A percentile compares a stretch with the other conserved stretches of the same genome.
Conservation (phyloP, 2,888 invertebrate species). For the Volucella bombylans region DNA sequence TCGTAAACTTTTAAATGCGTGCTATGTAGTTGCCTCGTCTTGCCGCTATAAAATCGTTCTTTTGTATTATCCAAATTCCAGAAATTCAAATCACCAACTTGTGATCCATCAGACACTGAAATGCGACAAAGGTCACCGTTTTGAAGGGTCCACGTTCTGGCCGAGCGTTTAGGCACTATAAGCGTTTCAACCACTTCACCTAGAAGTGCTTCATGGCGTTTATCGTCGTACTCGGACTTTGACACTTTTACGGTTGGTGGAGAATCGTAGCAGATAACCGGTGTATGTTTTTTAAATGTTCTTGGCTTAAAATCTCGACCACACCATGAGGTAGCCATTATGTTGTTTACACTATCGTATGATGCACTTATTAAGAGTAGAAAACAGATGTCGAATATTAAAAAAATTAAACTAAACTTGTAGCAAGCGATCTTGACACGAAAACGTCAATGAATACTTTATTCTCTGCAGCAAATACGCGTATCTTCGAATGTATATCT, state of each 20-base stretch:
- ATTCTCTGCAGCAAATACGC: no score
- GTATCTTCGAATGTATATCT: no score
- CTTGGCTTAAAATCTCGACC: slow-evolving; percentile 78
- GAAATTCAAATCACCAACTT: slow-evolving; percentile 83
- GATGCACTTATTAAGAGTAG: neutral
- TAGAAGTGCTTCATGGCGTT: slow-evolving; percentile 78
- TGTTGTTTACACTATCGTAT: neutral
- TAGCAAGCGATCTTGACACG: no score
- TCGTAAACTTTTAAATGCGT: slow-evolving; percentile 83
- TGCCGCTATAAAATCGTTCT: slow-evolving; percentile 83
- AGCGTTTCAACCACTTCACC: slow-evolving; percentile 79
- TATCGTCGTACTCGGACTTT: slow-evolving; percentile 79
- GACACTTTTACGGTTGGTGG: slow-evolving; percentile 79
- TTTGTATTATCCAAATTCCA: slow-evolving; percentile 83
- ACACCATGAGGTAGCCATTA: slow-evolving; percentile 78
- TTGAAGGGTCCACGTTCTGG: slow-evolving; percentile 82
- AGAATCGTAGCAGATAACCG: slow-evolving; percentile 81
- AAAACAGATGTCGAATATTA: neutral
- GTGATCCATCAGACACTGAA: slow-evolving; percentile 82
- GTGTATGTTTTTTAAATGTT: slow-evolving; percentile 77
- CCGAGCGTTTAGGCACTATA: slow-evolving; percentile 81
- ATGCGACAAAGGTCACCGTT: slow-evolving; percentile 82
- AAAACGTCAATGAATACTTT: no score
- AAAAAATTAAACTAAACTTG: neutral
- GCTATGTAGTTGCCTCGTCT: slow-evolving; percentile 83